Conservation (phyloP, 2,113 vertebrate genomes). For the Perccottus glenii region DNA sequence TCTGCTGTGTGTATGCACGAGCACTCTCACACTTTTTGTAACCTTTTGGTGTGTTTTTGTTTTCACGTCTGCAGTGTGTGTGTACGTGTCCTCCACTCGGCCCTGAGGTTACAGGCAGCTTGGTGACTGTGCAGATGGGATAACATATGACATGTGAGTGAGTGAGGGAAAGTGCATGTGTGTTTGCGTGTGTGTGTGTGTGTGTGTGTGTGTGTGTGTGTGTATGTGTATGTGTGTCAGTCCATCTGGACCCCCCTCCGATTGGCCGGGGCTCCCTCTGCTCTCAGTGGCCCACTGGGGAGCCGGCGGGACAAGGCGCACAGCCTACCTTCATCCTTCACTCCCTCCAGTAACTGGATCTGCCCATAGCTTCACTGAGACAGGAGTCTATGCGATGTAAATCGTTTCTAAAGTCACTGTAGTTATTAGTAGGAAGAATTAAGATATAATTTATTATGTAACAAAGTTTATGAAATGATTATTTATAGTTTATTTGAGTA, state of each 20-base stretch:
- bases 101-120: constrained; percentile 79
- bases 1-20: constrained; percentile 23
- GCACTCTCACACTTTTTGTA: constrained; percentile 25
- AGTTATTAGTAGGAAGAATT: too few relatives aligned
- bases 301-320: constrained; percentile 30
- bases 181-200: constrained; percentile 32
- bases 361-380: neutral
- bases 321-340: constrained; percentile 36
- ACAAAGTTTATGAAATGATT: too few relatives aligned
- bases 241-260: constrained; percentile 84
- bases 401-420: too few relatives aligned
- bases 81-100: constrained; percentile 53
- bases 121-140: constrained; percentile 84
- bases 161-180: constrained; percentile 48
- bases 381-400: too few relatives aligned
- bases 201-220: constrained; percentile 27
- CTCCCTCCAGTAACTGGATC: constrained; percentile 24
- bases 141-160: constrained; percentile 85
- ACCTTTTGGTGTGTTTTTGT: constrained; percentile 46
- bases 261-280: constrained; percentile 80
- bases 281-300: constrained; percentile 65
- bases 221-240: constrained; percentile 56
- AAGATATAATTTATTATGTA: too few relatives aligned
- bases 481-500: too few relatives aligned
- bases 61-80: constrained; percentile 29